Base-by-base conservation (phyloP, 2,113 vertebrate species). In the Promerops cafer region DNA sequence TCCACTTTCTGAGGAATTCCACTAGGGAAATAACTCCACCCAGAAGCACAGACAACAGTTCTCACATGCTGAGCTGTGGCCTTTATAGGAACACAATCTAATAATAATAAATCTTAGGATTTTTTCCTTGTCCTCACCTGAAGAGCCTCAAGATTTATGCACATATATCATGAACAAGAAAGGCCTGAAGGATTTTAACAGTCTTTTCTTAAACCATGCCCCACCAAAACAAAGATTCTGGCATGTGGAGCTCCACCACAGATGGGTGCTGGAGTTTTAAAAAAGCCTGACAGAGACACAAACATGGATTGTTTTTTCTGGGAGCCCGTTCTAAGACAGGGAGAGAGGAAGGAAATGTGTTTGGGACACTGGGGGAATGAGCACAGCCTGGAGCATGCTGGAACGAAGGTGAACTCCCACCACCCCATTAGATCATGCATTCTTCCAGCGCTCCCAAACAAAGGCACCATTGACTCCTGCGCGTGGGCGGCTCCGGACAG, bases 351-450 rank as follows among this genome's bases (percentile, higher is more conserved):
- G 96, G 84, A 96, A 97, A 95, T 2, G 0, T 9, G 65, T 87
- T 92, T 93, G 76, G 92, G 91, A 95, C 89, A 45, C 74, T 74
- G 81, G 88, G 92, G 96, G 96, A 98, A 97, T 83, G 44, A 91
- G 79, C 40, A 20, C 85, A 94, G 86, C 86, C 90, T 89, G 72
- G 79, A 90, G 57, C 37, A 8, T 27, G 47, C 90, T 97, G 94
- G 92, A 82, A 96, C 44, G 94, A 97, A 98, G 97, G 97, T 93
- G 35, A 97, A 98, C 98, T 98, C 98, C 98, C 98, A 98, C 97
- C 85, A 94, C 97, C 97, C 97, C 96, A 98, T 99, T 98, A 99
- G 97, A 96, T 99, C 98, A 98, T 95, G 59, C 98, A 99, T 99
- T 99, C 98, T 98, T 99, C 96, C 89, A 87, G 37, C 33, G 10